Conservation (phyloP, 2,113 vertebrate genomes). For the Corythaixoides concolor region DNA sequence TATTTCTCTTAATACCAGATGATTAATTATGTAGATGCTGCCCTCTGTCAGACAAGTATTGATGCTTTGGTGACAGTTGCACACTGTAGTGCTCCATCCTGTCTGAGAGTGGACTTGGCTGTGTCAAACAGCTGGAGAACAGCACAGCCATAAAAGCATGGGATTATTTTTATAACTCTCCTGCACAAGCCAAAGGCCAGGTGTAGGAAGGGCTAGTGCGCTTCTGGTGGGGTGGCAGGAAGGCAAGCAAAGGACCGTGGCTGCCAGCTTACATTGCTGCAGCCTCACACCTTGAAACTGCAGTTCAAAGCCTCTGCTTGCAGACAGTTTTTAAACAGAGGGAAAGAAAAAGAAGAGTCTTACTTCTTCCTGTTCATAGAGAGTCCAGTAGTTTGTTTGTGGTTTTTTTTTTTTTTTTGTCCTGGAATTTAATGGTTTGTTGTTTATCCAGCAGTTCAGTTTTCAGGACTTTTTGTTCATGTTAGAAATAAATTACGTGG, state of each 20-base stretch:
- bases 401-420: background rate
- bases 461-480: slow-evolving; percentile 46
- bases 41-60: slow-evolving; percentile 30
- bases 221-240: background rate
- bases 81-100: background rate
- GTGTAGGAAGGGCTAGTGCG: background rate
- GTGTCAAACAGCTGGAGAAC: background rate
- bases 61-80: slow-evolving; percentile 32
- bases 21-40: slow-evolving; percentile 69
- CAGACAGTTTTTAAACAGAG: background rate
- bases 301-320: background rate
- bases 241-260: background rate
- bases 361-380: background rate
- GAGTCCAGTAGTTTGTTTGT: background rate
- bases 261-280: background rate
- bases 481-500: slow-evolving; percentile 56
- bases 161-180: slow-evolving; percentile 8
- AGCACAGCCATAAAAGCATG: background rate
- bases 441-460: slow-evolving; percentile 43
- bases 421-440: slow-evolving; percentile 14
- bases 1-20: slow-evolving; percentile 48
- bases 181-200: background rate
- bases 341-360: background rate
- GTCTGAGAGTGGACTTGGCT: background rate
- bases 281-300: background rate